Percentiles rank a stretch among this genome's conserved stretches.
These are phyloP conservation scores for Leptinotarsa defecta DNA, from an alignment of 1,140 invertebrate species.

Conservation along the genomic window DNA sequence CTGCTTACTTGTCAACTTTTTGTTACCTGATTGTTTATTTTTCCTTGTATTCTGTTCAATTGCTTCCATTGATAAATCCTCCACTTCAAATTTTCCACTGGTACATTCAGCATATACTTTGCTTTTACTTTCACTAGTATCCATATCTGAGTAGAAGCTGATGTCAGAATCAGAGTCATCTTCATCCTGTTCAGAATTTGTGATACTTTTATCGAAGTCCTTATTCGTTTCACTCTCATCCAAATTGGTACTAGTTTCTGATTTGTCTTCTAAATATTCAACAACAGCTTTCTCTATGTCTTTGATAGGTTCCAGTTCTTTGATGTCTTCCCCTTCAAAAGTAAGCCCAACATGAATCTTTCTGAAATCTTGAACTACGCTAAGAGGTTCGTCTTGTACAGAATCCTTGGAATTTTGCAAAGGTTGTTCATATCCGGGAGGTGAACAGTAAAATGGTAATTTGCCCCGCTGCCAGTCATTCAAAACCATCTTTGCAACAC, in stretches of 20 bases:
- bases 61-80: conserved; percentile 29
- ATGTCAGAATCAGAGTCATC: conserved; percentile 57
- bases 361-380: conserved; percentile 76
- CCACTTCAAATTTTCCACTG: conserved; percentile 44
- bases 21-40: conserved; percentile 39
- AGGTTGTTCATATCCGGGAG: conserved; percentile 75
- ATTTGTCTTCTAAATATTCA: conserved; percentile 58
- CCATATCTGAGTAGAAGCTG: conserved; percentile 67
- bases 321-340: conserved; percentile 72
- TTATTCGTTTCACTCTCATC: conserved; percentile 47
- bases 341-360: conserved; percentile 78
- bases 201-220: conserved; percentile 45
- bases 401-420: conserved; percentile 47
- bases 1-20: conserved; percentile 76
- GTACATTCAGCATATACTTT: conserved; percentile 52
- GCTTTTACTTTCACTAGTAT: conserved; percentile 58
- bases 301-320: conserved; percentile 63
- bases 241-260: conserved; percentile 39
- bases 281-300: conserved; percentile 57
- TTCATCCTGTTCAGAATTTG: conserved; percentile 44
- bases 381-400: conserved; percentile 54
- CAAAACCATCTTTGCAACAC: conserved; percentile 91
- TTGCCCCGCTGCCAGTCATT: conserved; percentile 99
- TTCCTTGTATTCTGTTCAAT: conserved; percentile 15
- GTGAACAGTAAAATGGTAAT: conserved; percentile 90